Evolutionary conservation across 2,113 vertebrate genomes (phyloP), one percentile per base, ranked within the genome.

Genomic region (Sula dactylatra): DNA sequence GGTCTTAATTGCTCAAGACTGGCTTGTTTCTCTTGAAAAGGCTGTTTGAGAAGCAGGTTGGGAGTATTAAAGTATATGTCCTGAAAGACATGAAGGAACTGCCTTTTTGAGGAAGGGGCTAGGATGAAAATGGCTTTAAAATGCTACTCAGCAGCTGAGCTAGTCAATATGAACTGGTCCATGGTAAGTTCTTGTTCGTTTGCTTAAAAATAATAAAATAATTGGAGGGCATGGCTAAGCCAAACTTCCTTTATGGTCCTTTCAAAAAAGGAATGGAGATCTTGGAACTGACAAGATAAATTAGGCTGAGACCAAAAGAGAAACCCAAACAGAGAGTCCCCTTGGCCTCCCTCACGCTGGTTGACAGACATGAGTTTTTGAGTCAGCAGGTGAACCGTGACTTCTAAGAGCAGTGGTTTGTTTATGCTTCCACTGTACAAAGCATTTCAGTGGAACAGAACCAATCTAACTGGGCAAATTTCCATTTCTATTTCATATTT

Each of bases 1-100:
- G 93, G 91, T 93, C 95, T 96, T 96, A 97, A 97, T 94, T 95
- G 88, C 95, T 97, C 86, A 73, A 93, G 94, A 96, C 96, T 96
- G 96, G 88, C 80, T 95, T 97, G 71, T 94, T 97, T 96, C 94
- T 94, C 77, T 95, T 95, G 90, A 95, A 94, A 95, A 96, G 91
- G 55, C 76, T 92, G 89, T 76, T 96, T 95, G 73, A 90, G 90
- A 73, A 94, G 70, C 70, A 94, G 80, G 92, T 94, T 95, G 71
- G 42, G 86, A 82, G 73, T 81, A 84, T 97, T 96, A 93, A 95
- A 94, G 93, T 86, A 52, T 86, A 69, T 95, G 90, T 78, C 71
- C 77, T 88, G 61, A 91, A 78, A 95, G 54, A 38, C 79, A 59
- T 91, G 72, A 76, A 82, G 87, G 49, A 87, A 24, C 89, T 92